phyloP scores from a whole-genome alignment of 2,888 invertebrate genomes.

The Xylota sylvarum region DNA sequence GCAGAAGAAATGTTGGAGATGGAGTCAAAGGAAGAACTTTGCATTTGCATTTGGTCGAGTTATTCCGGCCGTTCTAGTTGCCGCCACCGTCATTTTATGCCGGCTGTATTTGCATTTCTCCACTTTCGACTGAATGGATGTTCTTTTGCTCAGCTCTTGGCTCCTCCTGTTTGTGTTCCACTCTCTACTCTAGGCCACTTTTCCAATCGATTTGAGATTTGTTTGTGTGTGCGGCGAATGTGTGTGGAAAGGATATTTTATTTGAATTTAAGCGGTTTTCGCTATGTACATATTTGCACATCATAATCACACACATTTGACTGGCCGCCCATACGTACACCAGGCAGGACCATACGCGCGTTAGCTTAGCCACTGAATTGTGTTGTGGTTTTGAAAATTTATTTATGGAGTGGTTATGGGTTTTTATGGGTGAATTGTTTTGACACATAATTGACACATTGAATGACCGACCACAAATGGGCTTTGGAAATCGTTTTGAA shows the following conservation, averaged over 20 bases:
- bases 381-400: conserved; percentile 35
- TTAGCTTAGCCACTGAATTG: conserved; percentile 45
- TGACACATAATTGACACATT: conserved; percentile 73
- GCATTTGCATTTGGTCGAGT: conserved; percentile 58
- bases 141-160: conserved; percentile 24
- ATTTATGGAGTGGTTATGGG: conserved; percentile 57
- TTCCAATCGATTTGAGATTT: conserved; percentile 56
- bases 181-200: conserved; percentile 27
- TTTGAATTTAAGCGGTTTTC: conserved; percentile 41
- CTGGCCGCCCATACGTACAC: neutral
- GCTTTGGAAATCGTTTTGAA: conserved; percentile 50
- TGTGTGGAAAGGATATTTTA: conserved; percentile 26
- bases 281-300: conserved; percentile 50
- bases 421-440: conserved; percentile 67
- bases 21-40: conserved; percentile 35
- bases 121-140: conserved; percentile 48
- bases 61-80: conserved; percentile 38
- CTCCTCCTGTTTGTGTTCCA: conserved; percentile 2
- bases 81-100: conserved; percentile 34
- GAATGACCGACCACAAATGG: conserved; percentile 64
- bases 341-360: neutral
- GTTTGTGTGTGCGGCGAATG: conserved; percentile 2
- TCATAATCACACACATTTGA: conserved; percentile 64
- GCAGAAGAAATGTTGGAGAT: conserved; percentile 33
- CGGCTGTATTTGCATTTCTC: conserved; percentile 58